Conservation (phyloP, 2,113 vertebrate species). For the Pelvicachromis taeniatus region DNA sequence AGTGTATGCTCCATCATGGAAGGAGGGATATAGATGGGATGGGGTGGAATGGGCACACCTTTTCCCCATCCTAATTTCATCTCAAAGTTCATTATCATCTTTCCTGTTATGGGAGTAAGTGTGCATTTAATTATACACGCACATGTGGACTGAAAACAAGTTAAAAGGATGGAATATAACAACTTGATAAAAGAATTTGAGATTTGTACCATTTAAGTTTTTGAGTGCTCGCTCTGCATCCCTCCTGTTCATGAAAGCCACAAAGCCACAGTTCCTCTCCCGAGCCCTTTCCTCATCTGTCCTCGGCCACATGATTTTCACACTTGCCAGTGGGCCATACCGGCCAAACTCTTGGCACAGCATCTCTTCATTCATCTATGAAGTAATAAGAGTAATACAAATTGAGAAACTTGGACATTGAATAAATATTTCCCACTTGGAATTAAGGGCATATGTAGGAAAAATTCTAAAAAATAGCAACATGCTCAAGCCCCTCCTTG, state of each 20-base stretch:
- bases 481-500: neutral
- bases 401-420: neutral
- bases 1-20: slow-evolving; percentile 99
- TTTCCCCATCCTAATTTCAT: slow-evolving; percentile 99
- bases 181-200: neutral
- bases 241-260: slow-evolving; percentile 98
- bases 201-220: slow-evolving; percentile 87
- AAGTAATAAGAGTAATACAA: neutral
- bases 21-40: slow-evolving; percentile 98
- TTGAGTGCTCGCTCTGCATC: slow-evolving; percentile 98
- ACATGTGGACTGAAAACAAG: neutral
- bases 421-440: neutral
- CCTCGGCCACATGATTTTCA: slow-evolving; percentile 99
- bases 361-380: slow-evolving; percentile 99
- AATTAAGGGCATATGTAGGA: neutral
- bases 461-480: neutral
- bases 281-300: slow-evolving; percentile 97
- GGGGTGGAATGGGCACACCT: slow-evolving; percentile 97
- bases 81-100: slow-evolving; percentile 99
- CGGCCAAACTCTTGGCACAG: slow-evolving; percentile 97
- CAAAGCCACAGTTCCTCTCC: slow-evolving; percentile 98
- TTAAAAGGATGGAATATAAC: neutral
- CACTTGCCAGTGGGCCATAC: slow-evolving; percentile 94
- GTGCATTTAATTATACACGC: neutral
- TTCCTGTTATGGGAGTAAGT: slow-evolving; percentile 73